Base-by-base conservation (phyloP, 2,888 invertebrate genomes). In the Ischnus inquisitorius region DNA sequence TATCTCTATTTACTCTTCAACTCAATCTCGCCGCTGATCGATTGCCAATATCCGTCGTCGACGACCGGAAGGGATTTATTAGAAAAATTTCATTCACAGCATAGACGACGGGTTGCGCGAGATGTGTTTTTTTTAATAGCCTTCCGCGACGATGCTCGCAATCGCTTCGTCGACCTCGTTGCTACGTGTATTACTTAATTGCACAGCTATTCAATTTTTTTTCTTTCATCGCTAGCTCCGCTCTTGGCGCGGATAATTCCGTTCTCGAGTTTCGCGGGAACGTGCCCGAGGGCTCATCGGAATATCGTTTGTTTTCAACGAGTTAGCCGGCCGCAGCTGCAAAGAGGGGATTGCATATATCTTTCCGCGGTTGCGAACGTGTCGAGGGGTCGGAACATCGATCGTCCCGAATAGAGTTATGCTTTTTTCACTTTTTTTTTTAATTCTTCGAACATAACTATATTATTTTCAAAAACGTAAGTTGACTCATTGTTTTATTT, bases 251-350 rank as follows among this genome's bases (percentile, higher is more conserved):
- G n/a, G 25, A 60, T 28, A 43, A 72, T 72, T 60, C 46, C 28
- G 46, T 12, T 48, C 62, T 57, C 67, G 43, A 51, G 54, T 43
- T 67, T 65, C 57, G 14, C 67, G 54, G 22, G 41, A 74, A 67
- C 76, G 76, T 76, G 76, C 57, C 67, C 28, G 76, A 67, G 76
- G 10, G 75, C 48, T 76, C 65, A 19, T 76, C 54, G 22, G 51
- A 6, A 39, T 48, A 51, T 51, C 51, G 75, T 54, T 76, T 54
- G 41, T 76, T 76, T 25, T 39, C 62, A 2, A 62, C 28, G 46
- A 41, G 71, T 48, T 51, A 5, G 5, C 6, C 5, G 8, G 34
- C 34, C 34, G 34, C 8, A 34, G 19, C 51, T n/a, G 22, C 22
- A 0, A 14, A 14, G 3, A 10, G n/a, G 19, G 51, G 16, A 8